Conservation (phyloP, 1,140 invertebrate species). For the Hestina assimilis region DNA sequence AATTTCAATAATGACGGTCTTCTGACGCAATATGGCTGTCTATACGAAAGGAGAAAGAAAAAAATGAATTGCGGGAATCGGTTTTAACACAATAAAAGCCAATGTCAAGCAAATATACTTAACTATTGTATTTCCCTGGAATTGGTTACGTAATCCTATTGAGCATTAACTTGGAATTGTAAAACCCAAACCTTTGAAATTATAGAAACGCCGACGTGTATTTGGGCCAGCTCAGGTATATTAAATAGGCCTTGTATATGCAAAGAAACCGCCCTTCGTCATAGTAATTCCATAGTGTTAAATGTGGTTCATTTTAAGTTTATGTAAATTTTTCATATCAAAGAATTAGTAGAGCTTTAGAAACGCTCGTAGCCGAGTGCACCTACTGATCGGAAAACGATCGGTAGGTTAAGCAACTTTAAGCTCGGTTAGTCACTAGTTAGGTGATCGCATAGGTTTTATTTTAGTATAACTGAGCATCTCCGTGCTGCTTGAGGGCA, state of each 20-base stretch:
- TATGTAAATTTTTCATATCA: too few species aligned
- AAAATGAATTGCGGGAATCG: slow-evolving; percentile 52
- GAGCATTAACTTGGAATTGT: slow-evolving; percentile 38
- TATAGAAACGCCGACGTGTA: slow-evolving; percentile 5
- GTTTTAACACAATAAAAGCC: slow-evolving; percentile 48
- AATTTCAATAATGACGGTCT: slow-evolving; percentile 64
- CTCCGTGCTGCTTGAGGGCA: too few species aligned
- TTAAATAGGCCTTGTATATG: background rate
- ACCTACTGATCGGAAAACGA: too few species aligned
- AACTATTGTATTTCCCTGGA: slow-evolving; percentile 50
- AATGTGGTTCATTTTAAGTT: too few species aligned
- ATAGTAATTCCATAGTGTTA: background rate
- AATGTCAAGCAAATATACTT: slow-evolving; percentile 37
- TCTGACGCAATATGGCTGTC: slow-evolving; percentile 51
- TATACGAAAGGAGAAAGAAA: slow-evolving; percentile 46
- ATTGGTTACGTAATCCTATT: slow-evolving; percentile 49
- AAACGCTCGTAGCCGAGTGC: too few species aligned
- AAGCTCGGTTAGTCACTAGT: too few species aligned
- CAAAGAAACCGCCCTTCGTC: slow-evolving; percentile 1
- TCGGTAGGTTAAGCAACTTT: too few species aligned
- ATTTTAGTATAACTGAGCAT: too few species aligned
- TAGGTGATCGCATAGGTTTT: too few species aligned
- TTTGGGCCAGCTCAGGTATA: background rate
- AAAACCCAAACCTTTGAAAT: slow-evolving; percentile 44
- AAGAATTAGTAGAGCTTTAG: too few species aligned